Base-by-base conservation (phyloP, 2,888 invertebrate genomes). In the Epinotia brunnichana region DNA sequence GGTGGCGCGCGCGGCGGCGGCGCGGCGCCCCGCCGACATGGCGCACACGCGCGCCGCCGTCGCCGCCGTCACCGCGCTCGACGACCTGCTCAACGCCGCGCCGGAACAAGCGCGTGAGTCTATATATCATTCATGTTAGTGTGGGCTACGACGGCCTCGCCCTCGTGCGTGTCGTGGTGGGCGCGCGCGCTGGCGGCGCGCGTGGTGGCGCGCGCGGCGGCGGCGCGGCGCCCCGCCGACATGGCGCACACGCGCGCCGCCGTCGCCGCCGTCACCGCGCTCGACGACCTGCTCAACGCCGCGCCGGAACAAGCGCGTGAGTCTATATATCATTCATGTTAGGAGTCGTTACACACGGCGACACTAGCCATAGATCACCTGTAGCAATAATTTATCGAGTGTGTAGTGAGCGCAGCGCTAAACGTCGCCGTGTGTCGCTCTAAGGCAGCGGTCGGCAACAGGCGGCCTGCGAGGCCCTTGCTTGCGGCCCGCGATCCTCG, bases 171-270 rank as follows among this genome's bases (percentile, higher is more conserved):
- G 77, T 86, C 87, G 77, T 90, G 90, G 87, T 92, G 91, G 90
- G 92, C 91, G 80, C 89, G 93, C 17, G 91, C 89, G 11, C 80
- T 92, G 70, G 92, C 87, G 1, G 90, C 85, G 3, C 78, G 86
- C 3, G 84, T 92, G 15, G 80, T 85, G 13, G 88, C 85, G 10
- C 86, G 90, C 48, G 90, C 91, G 0, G 89, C 89, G 0, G 83
- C 80, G 0, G 87, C 90, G 0, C 79, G 88, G 0, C 80, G 81
- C 0, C 83, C 86, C 0, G 9, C 73, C 0, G 89, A 89, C 80
- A 79, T 82, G 69, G 44, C 86, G 21, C 87, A 90, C 77, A 80
- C 85, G 19, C 77, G 83, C 15, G 89, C 91, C n/a, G 85, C 86
- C 29, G 56, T 75, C 0, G 81, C 81, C 7, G 54, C 62, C 21